Evolutionary conservation across 2,113 vertebrate genomes (phyloP).

Genomic region (Peucedramus taeniatus): DNA sequence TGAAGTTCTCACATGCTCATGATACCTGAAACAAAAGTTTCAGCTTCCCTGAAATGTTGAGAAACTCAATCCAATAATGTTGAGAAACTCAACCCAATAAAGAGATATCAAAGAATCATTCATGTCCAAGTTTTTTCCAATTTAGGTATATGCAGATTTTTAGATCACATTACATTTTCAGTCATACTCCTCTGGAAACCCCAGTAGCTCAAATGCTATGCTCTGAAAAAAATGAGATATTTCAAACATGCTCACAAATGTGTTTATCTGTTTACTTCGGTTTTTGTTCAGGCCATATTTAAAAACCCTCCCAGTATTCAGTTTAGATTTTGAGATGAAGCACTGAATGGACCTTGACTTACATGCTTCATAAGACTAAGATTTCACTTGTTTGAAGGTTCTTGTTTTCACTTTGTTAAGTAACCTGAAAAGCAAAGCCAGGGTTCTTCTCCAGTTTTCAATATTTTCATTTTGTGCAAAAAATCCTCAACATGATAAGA

Average conservation of each 20-base stretch:
- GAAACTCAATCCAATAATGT: background rate
- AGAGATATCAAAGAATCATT: background rate
- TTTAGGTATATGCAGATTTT: background rate
- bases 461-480: background rate
- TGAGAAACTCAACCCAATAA: background rate
- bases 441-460: background rate
- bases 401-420: background rate
- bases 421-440: background rate
- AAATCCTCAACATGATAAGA: background rate
- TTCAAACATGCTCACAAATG: background rate
- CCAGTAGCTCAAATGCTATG: background rate
- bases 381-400: background rate
- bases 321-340: background rate
- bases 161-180: background rate
- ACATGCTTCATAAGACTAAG: background rate
- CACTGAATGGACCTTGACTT: background rate
- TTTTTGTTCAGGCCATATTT: background rate
- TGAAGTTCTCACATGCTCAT: background rate
- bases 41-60: background rate
- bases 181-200: background rate
- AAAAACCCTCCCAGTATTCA: background rate
- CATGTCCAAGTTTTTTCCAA: background rate
- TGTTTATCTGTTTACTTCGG: background rate
- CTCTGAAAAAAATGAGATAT: background rate
- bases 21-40: background rate